Evolutionary conservation across 2,888 invertebrate genomes (phyloP), one percentile per base, ranked within the genome.

Genomic region (Operophtera brumata): DNA sequence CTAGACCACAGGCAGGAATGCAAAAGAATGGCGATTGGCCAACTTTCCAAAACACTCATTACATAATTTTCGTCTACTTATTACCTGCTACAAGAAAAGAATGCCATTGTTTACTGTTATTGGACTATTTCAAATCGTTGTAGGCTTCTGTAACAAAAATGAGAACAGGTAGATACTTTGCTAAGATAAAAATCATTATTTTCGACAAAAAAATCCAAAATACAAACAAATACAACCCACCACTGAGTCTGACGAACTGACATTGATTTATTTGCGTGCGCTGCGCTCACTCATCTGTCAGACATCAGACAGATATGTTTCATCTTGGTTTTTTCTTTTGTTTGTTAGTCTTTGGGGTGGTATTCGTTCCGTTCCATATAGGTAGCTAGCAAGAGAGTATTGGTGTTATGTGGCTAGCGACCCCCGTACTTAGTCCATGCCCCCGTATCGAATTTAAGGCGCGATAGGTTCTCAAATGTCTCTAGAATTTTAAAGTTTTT

Each of bases 41-140:
- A 57, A 62, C 44, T 54, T 58, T 42, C 57, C 47, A 64, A 68
- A 67, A 68, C 64, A 32, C 52, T 46, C 73, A 71, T 88, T 88
- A 87, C 83, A 87, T 86, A 87, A 88, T 80, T n/a, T 75, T 68
- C 59, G 73, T 41, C 61, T 72, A 78, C 78, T 20, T 20, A 20
- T 20, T 77, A 89, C 89, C 87, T 87, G 72, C 80, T 71, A 63
- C 80, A 84, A 50, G 71, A 73, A 61, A 78, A 79, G 62, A 88
- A 77, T 50, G 88, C 83, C 89, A 89, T 88, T 47, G 14, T 77
- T 71, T 61, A 14, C 48, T 43, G 47, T 34, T 25, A 58, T 44
- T 34, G 35, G 36, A 36, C 45, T 43, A 46, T 59, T 59, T 44
- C 13, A 13, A 54, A 61, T 60, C 65, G 72, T 73, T 77, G 79